Conservation (phyloP, 2,113 vertebrate genomes). For the Heptranchias perlo region DNA sequence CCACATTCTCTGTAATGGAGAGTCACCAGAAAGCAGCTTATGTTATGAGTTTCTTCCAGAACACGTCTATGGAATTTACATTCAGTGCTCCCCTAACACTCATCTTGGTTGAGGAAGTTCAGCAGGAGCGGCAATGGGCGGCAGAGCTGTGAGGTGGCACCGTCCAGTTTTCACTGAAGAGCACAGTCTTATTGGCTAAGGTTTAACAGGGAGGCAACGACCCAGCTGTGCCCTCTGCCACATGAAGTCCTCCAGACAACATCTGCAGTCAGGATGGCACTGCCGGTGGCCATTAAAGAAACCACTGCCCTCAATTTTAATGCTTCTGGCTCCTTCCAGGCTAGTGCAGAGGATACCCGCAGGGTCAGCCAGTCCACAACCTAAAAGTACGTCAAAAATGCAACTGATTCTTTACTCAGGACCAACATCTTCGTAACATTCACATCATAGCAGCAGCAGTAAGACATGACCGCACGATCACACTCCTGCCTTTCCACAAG, state of each 20-base stretch:
- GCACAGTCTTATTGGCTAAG: neutral
- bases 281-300: neutral
- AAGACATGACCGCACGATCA: neutral
- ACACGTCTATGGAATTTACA: neutral
- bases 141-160: too few relatives aligned
- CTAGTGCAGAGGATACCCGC: neutral
- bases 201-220: neutral
- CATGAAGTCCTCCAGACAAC: neutral
- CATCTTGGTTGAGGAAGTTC: neutral
- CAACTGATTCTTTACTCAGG: neutral
- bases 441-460: neutral
- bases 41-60: neutral
- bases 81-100: neutral
- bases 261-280: neutral
- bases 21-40: neutral
- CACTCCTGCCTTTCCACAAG: neutral
- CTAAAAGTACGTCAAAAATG: neutral
- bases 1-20: neutral
- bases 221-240: too few relatives aligned
- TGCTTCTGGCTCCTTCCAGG: neutral
- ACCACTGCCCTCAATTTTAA: neutral
- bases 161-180: neutral
- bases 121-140: neutral
- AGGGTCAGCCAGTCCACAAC: neutral
- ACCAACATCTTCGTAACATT: neutral